Evolutionary conservation across 2,888 invertebrate species (phyloP), one percentile per base, ranked within the genome.

Genomic region (Liodrosophila aerea): DNA sequence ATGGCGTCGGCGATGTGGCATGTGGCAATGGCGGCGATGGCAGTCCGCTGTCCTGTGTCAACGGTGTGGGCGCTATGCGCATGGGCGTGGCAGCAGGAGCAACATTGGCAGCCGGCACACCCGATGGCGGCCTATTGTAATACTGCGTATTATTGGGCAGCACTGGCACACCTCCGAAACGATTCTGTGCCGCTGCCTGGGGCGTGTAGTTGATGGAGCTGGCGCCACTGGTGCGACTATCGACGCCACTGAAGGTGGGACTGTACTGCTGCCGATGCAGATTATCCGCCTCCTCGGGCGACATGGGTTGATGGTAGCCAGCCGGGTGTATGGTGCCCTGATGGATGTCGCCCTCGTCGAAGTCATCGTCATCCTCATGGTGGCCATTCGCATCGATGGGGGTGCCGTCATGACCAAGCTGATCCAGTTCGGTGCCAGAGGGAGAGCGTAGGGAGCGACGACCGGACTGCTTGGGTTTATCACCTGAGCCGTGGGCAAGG

Each of bases 391-490:
- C 50, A 16, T 73, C 69, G 4, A 65, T 47, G 13, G 71, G 58
- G 0, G 73, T 71, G 33, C 71, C 80, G 29, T 64, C 49, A n/a
- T 61, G 63, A 27, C 51, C 71, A 11, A 83, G 82, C 27, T 82
- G 73, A 43, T 87, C 81, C 57, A 87, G 81, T 34, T 87, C 87
- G 36, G 85, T 84, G 62, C 92, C 92, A 9, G 85, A 85, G 67
- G 91, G 91, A 39, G 91, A 89, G 43, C 88, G 87, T 45, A 92
- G 87, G 39, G 92, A 92, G 37, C 92, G 92, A 29, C 93, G 91
- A 7, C 93, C 93, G 40, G 91, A 88, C 85, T 93, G 93, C 63
- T 92, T 92, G 13, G 93, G 92, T 73, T 87, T 87, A 61, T 88
- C 89, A 89, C 92, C 92, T 88, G 84, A 82, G 66, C 57, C 69